Evolutionary conservation across 35 echinoderm and acorn worm genomes (phyloP), one percentile per base, ranked within the genome.

Genomic region (Apostichopus japonicus): DNA sequence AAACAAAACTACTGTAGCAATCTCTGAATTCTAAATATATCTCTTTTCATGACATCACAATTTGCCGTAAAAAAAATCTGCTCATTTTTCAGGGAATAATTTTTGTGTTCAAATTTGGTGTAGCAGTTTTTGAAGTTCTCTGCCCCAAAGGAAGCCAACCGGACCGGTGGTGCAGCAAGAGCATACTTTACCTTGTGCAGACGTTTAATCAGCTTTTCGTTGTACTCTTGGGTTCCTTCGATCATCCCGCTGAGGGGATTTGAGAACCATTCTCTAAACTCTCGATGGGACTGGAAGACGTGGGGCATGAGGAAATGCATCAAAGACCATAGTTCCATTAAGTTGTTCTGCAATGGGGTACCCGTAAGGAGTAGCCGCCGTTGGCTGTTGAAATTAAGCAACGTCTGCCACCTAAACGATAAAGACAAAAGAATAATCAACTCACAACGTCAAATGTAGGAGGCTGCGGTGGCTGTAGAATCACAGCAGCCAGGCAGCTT

Each of bases 251-350:
- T 94, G 17, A 99, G 91, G 16, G 97, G 97, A 71, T 99, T 99
- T 58, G 97, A 96, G 87, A 99, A 99, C 97, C 97, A 99, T 81
- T 99, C 97, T 79, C 94, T 91, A 82, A 99, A 99, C 92, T 99
- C 97, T 76, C 97, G 72, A 71, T 99, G 97, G 5, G 95, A 96
- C 77, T 95, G 94, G 90, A 99, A 99, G 82, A 99, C 97, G 73
- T 99, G 97, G 21, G 97, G 97, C 97, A 99, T 99, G 14, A 99
- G 97, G 86, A 99, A 99, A 79, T 99, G 97, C 97, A 99, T 99
- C 25, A 99, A 93, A 27, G 97, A 99, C 97, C 97, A 99, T 0
- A 99, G 92, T 84, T 99, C 97, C 97, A 99, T 99, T 78, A 99
- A 78, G 86, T 96, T 99, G 90, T 99, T 99, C 90, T 99, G 97